A percentile compares a stretch with the other conserved stretches of the same genome.
Evolutionary conservation across 2,888 invertebrate species (phyloP).

Genomic region (Plemyria rubiginata): DNA sequence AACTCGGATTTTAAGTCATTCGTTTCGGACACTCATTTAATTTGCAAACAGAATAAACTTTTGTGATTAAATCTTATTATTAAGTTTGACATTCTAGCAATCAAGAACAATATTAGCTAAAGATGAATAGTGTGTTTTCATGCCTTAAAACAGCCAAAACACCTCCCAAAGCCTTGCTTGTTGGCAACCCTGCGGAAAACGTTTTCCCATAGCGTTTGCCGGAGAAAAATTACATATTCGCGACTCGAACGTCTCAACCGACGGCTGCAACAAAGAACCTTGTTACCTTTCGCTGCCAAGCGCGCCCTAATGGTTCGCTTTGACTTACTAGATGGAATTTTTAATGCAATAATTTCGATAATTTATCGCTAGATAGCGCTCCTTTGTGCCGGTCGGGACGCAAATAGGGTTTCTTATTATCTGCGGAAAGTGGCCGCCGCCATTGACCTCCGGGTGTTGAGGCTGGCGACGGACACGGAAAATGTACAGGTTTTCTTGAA

Average conservation of each 20-base stretch:
- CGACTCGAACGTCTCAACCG: constrained; percentile 50
- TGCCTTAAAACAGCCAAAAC: not conserved
- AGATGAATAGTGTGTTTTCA: not conserved
- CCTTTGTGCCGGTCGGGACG: constrained; percentile 71
- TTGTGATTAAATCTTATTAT: no score
- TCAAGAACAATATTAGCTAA: no score
- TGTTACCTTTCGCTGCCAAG: constrained; percentile 56
- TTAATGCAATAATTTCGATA: constrained; percentile 90
- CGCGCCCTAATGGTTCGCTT: constrained; percentile 84
- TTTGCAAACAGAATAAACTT: no score
- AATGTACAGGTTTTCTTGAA: constrained; percentile 10
- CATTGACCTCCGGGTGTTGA: constrained; percentile 63
- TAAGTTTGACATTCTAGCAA: no score
- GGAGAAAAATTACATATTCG: constrained; percentile 60
- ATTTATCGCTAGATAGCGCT: constrained; percentile 84
- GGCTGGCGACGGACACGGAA: constrained; percentile 4
- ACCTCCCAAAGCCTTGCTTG: not conserved
- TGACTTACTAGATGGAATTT: constrained; percentile 90
- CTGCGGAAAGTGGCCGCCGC: constrained; percentile 68
- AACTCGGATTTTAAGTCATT: no score
- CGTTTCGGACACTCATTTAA: no score
- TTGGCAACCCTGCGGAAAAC: constrained; percentile 56
- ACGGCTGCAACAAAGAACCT: constrained; percentile 46
- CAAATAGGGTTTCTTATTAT: constrained; percentile 81
- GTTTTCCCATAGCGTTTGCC: constrained; percentile 73